Conservation (phyloP, 2,888 invertebrate species). For the Podabrus alpinus region DNA sequence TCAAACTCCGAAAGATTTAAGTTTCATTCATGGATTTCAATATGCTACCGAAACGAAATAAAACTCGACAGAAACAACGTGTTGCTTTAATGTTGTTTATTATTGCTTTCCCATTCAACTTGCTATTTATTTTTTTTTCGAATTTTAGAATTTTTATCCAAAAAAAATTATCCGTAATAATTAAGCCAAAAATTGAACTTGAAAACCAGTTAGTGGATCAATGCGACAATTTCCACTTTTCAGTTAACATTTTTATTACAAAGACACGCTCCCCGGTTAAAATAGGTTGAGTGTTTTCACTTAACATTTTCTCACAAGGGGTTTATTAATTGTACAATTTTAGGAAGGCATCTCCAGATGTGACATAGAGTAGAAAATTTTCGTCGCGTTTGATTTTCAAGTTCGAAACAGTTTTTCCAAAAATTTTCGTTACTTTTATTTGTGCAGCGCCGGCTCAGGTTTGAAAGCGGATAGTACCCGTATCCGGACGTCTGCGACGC, state of each 20-base stretch:
- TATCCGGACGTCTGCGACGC: not conserved
- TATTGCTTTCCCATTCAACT: slow-evolving; percentile 19
- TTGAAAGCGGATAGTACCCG: not conserved
- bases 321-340: not conserved
- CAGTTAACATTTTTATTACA: not conserved
- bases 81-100: slow-evolving; percentile 40
- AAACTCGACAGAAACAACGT: slow-evolving; percentile 38
- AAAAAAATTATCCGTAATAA: not conserved
- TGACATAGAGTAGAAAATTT: not conserved
- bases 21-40: slow-evolving; percentile 46
- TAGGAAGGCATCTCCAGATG: not conserved
- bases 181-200: not conserved
- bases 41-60: slow-evolving; percentile 36
- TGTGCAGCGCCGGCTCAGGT: not conserved
- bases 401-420: not conserved
- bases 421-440: not conserved
- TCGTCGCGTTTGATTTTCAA: not conserved
- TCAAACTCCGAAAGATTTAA: slow-evolving; percentile 28
- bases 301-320: not conserved
- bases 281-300: not conserved
- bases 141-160: not conserved
- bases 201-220: not conserved
- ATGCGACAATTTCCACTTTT: not conserved
- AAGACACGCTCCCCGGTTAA: not conserved
- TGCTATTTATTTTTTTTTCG: not conserved